Evolutionary conservation across 1,140 invertebrate genomes (phyloP).

Genomic region (Mesaphorura yosii): DNA sequence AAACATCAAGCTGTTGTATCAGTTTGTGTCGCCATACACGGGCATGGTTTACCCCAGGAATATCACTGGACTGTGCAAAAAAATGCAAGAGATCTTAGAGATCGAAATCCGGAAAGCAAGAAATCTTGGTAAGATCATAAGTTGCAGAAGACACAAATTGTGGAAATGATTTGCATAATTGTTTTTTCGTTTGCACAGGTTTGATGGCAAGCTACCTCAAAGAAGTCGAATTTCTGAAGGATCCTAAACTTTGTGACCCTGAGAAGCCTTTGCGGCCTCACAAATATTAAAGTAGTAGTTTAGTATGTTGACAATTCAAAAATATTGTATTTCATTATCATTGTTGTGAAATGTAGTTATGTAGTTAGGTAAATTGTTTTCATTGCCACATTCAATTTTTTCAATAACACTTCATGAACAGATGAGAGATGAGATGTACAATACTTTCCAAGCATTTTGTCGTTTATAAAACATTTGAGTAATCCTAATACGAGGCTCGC

Average conservation of each 20-base stretch:
- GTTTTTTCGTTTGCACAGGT: conserved; percentile 36
- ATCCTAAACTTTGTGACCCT: conserved; percentile 76
- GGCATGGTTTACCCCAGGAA: conserved; percentile 80
- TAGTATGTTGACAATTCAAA: too few species aligned
- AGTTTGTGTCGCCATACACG: conserved; percentile 89
- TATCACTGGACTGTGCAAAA: conserved; percentile 75
- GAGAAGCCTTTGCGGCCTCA: conserved; percentile 68
- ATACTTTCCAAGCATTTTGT: too few species aligned
- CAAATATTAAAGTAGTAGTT: conserved; percentile 46
- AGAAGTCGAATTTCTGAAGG: conserved; percentile 58
- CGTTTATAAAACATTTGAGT: too few species aligned
- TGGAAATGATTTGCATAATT: conserved; percentile 17
- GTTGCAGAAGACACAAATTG: conserved; percentile 17
- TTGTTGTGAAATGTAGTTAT: too few species aligned
- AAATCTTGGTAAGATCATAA: conserved; percentile 43
- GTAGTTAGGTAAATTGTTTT: too few species aligned
- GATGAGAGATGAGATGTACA: too few species aligned
- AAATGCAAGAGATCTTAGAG: conserved; percentile 58
- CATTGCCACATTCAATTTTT: too few species aligned
- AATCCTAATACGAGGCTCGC: too few species aligned
- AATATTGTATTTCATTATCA: too few species aligned
- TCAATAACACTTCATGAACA: too few species aligned
- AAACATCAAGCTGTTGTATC: conserved; percentile 78
- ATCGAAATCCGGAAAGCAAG: conserved; percentile 59
- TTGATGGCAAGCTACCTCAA: conserved; percentile 68